phyloP scores from a whole-genome alignment of 2,888 invertebrate genomes.

The Mantis religiosa region DNA sequence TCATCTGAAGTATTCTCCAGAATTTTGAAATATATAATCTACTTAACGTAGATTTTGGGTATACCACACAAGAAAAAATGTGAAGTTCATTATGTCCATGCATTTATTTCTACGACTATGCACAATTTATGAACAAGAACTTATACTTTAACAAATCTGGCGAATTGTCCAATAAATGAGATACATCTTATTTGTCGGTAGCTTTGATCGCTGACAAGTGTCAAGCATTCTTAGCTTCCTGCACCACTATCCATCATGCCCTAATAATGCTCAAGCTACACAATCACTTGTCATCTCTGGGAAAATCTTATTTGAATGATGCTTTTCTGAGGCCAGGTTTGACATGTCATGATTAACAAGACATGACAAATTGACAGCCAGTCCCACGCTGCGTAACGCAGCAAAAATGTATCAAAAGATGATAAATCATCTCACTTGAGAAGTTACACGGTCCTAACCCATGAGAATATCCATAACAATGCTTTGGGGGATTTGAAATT shows the following conservation, averaged over 20 bases:
- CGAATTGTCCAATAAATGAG: background rate
- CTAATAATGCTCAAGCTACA: background rate
- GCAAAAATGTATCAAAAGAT: background rate
- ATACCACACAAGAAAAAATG: too few relatives aligned
- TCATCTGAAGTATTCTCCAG: too few relatives aligned
- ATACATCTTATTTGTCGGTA: background rate
- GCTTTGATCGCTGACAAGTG: background rate
- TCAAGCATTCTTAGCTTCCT: background rate
- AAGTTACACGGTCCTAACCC: background rate
- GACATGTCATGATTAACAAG: background rate
- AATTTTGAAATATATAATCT: too few relatives aligned
- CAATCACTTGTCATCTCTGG: background rate
- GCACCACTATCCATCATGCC: background rate
- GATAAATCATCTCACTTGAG: background rate
- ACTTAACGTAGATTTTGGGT: too few relatives aligned
- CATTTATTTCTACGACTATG: too few relatives aligned
- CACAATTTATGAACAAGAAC: too few relatives aligned
- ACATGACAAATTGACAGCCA: background rate
- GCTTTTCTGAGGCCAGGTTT: background rate
- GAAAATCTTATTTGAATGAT: background rate
- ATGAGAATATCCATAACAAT: background rate
- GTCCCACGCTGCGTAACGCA: background rate
- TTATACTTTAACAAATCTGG: too few relatives aligned
- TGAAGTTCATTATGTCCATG: too few relatives aligned
- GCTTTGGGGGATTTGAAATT: background rate